These are phyloP conservation scores for Lycaon pictus DNA, from an alignment of 2,113 vertebrate species.

Conservation along the genomic window DNA sequence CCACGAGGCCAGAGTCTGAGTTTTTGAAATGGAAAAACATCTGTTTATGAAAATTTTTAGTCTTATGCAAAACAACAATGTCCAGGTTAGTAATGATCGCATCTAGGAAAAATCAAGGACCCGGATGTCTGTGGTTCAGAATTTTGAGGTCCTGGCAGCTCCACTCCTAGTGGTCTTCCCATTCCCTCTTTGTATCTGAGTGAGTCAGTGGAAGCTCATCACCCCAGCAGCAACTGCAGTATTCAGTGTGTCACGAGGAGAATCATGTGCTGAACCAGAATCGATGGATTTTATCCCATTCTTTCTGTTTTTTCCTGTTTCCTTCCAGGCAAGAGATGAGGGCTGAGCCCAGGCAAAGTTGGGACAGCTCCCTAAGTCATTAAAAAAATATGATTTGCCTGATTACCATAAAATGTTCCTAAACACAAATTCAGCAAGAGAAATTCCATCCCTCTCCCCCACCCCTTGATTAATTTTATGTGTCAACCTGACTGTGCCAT, in stretches of 20 bases:
- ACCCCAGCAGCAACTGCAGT: background rate
- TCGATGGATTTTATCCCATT: background rate
- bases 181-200: background rate
- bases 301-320: background rate
- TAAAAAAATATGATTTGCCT: background rate
- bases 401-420: conserved; percentile 29
- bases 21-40: conserved; percentile 27
- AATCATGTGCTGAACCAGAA: background rate
- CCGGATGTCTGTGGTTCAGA: background rate
- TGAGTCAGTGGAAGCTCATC: background rate
- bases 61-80: conserved; percentile 10
- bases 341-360: background rate
- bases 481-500: background rate
- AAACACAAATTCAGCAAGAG: background rate
- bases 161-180: background rate
- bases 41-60: conserved; percentile 38
- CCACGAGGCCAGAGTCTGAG: background rate
- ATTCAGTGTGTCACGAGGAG: background rate
- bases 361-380: background rate
- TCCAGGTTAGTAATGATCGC: background rate
- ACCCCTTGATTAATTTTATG: background rate
- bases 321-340: background rate
- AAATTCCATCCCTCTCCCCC: background rate
- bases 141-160: background rate
- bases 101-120: background rate